Percentiles rank a stretch among this genome's conserved stretches.
phyloP scores from a whole-genome alignment of 1,140 invertebrate species.

The Leptinotarsa lineolata region DNA sequence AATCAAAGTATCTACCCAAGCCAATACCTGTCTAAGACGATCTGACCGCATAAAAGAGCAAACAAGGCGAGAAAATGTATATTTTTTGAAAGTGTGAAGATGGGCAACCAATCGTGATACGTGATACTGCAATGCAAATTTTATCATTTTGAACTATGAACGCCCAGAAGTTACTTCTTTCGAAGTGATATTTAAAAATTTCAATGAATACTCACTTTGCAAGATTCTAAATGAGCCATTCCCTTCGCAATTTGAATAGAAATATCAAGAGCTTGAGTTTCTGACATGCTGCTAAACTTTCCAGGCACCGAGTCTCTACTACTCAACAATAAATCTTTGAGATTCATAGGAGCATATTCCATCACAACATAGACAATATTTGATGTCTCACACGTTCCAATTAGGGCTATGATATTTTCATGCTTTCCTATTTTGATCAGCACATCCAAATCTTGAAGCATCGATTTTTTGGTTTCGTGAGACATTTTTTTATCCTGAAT shows the following conservation, averaged over 20 bases:
- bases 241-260: constrained; percentile 65
- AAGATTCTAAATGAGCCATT: constrained; percentile 67
- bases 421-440: constrained; percentile 71
- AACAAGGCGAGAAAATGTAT: too few species aligned
- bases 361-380: constrained; percentile 73
- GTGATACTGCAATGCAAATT: too few species aligned
- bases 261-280: constrained; percentile 64
- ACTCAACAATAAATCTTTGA: constrained; percentile 71
- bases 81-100: too few species aligned
- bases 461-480: constrained; percentile 65
- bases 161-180: too few species aligned
- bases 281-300: constrained; percentile 66
- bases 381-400: constrained; percentile 78
- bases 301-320: constrained; percentile 65
- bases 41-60: too few species aligned
- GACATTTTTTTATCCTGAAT: constrained; percentile 65
- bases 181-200: too few species aligned
- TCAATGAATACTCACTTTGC: constrained; percentile 52
- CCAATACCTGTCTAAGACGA: too few species aligned
- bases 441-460: constrained; percentile 75
- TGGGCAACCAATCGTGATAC: too few species aligned
- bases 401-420: constrained; percentile 72
- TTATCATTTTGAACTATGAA: too few species aligned
- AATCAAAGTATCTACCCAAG: too few species aligned
- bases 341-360: constrained; percentile 66